Evolutionary conservation across 2,888 invertebrate genomes (phyloP).

Genomic region (Erynnis tages): DNA sequence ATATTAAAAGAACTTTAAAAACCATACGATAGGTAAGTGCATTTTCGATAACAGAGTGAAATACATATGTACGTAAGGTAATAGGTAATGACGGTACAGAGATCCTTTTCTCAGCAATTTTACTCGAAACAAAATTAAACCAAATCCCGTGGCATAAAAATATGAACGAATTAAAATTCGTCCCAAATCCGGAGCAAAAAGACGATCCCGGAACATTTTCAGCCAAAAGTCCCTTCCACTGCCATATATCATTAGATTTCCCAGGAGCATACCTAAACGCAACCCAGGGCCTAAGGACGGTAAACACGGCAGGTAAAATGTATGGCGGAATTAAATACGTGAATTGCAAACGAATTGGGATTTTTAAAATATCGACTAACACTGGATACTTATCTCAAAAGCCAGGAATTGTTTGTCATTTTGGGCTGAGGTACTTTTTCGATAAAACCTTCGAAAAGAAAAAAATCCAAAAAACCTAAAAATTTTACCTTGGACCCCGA

Average conservation of each 20-base stretch:
- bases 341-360: conserved; percentile 61
- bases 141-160: background rate
- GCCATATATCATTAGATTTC: conserved; percentile 40
- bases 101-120: no score
- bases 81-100: no score
- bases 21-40: no score
- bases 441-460: no score
- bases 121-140: background rate
- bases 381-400: no score
- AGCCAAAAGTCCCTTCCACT: conserved; percentile 12
- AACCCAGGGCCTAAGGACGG: conserved; percentile 18
- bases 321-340: conserved; percentile 75
- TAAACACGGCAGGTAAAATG: conserved; percentile 38
- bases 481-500: no score
- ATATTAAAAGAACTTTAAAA: no score
- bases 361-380: background rate
- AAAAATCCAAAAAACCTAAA: no score
- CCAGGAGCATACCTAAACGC: conserved; percentile 34
- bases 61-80: no score
- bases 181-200: conserved; percentile 8
- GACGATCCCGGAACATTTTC: conserved; percentile 11
- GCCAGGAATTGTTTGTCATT: no score
- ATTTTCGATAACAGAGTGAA: no score
- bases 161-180: conserved; percentile 3
- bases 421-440: no score